phyloP scores from a whole-genome alignment of 2,888 invertebrate genomes.

The Sesamia inferens region DNA sequence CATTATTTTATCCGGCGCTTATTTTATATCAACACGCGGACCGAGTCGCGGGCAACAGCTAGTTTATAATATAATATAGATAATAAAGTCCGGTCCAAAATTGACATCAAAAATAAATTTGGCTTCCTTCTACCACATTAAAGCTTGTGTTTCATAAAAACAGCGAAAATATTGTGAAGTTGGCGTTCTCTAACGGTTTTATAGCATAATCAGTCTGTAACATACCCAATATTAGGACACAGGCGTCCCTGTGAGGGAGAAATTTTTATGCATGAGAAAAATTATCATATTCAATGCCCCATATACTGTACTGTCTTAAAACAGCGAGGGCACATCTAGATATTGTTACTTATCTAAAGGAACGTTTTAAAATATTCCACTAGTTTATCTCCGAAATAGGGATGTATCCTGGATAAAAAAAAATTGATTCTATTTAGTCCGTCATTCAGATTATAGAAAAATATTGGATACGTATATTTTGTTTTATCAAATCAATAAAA shows the following conservation, averaged over 20 bases:
- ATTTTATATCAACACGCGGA: no score
- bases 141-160: conserved; percentile 23
- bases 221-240: not conserved
- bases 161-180: conserved; percentile 20
- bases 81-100: not conserved
- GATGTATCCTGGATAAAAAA: no score
- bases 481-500: no score
- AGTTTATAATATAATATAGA: no score
- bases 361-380: not conserved
- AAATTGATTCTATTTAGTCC: no score
- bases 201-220: not conserved
- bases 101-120: conserved; percentile 1
- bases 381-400: not conserved
- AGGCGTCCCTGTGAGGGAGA: not conserved
- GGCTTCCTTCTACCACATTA: conserved; percentile 8
- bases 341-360: not conserved
- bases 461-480: no score
- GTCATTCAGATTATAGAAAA: no score
- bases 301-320: conserved; percentile 19
- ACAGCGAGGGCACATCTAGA: conserved; percentile 10
- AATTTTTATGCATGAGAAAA: conserved; percentile 54
- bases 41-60: no score
- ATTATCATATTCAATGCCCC: conserved; percentile 51
- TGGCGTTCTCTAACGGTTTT: conserved; percentile 15
- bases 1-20: no score